These are phyloP conservation scores for Anarhynchus alexandrinus DNA, from an alignment of 2,113 vertebrate species.

Conservation along the genomic window DNA sequence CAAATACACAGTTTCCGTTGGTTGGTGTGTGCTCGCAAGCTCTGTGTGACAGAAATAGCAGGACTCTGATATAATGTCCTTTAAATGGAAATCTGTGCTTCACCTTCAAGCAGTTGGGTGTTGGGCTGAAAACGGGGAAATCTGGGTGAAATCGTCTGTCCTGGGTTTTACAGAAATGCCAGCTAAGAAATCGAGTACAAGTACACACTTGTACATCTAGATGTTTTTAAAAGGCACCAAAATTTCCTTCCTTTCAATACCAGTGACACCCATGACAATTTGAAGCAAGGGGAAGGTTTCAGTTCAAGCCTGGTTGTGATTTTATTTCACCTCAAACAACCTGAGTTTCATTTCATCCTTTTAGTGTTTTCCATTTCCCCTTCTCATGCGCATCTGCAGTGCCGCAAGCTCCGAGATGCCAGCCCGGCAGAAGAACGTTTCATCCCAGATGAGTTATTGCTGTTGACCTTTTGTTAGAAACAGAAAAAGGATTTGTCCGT, in stretches of 20 bases:
- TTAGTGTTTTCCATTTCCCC: neutral
- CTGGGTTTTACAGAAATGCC: neutral
- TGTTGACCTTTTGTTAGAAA: neutral
- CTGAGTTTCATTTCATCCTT: neutral
- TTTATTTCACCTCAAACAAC: neutral
- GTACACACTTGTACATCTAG: neutral
- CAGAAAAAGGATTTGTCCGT: neutral
- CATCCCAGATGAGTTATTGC: neutral
- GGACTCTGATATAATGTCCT: neutral
- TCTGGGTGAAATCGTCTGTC: neutral
- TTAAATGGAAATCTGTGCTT: neutral
- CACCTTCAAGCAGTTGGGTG: neutral
- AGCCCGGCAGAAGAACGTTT: neutral
- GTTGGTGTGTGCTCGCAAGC: neutral
- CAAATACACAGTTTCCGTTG: neutral
- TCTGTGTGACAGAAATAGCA: neutral
- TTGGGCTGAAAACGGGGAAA: neutral
- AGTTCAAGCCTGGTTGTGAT: neutral
- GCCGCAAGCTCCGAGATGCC: neutral
- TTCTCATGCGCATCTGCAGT: neutral
- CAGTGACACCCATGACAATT: neutral
- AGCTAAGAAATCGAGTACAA: neutral
- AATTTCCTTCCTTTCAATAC: neutral
- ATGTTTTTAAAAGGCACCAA: neutral
- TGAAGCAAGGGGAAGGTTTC: neutral